Conservation (phyloP, 92 coral and sea anemone species). For the Paragorgia papillata region DNA sequence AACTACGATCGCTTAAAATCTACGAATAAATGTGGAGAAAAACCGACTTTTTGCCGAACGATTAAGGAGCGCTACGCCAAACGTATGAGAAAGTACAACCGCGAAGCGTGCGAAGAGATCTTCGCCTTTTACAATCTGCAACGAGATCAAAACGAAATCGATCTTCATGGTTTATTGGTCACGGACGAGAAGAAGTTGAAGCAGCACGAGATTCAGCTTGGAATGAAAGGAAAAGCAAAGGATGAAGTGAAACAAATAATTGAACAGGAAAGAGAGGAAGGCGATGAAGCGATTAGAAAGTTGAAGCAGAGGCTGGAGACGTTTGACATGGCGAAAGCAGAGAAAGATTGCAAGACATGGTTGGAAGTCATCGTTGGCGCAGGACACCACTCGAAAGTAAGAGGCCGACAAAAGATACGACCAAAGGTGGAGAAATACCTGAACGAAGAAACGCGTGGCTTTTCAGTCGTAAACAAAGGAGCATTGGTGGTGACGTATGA, state of each 20-base stretch:
- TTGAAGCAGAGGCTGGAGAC: conserved; percentile 20
- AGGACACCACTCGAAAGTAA: conserved; percentile 57
- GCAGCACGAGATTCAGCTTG: conserved; percentile 7
- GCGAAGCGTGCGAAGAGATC: conserved; percentile 41
- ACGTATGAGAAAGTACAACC: conserved; percentile 39
- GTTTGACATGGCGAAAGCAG: conserved; percentile 35
- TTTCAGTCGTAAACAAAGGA: conserved; percentile 39
- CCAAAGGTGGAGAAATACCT: conserved; percentile 45
- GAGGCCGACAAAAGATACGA: conserved; percentile 44
- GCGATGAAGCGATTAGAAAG: conserved; percentile 62
- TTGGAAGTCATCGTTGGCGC: conserved; percentile 66
- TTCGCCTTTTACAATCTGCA: conserved; percentile 52
- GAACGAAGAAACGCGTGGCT: background rate
- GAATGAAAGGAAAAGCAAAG: background rate
- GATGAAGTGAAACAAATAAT: conserved; percentile 27
- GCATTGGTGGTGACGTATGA: conserved; percentile 43
- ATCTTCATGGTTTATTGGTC: conserved; percentile 60
- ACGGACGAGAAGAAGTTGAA: conserved; percentile 19
- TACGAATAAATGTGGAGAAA: background rate
- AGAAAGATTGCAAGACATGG: conserved; percentile 38
- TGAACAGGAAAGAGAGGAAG: conserved; percentile 21
- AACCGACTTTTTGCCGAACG: conserved; percentile 12
- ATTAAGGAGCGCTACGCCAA: conserved; percentile 38
- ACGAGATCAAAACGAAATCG: conserved; percentile 50
- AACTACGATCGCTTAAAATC: background rate